Conservation (phyloP, 1,140 invertebrate species). For the Bombyx mandarina region DNA sequence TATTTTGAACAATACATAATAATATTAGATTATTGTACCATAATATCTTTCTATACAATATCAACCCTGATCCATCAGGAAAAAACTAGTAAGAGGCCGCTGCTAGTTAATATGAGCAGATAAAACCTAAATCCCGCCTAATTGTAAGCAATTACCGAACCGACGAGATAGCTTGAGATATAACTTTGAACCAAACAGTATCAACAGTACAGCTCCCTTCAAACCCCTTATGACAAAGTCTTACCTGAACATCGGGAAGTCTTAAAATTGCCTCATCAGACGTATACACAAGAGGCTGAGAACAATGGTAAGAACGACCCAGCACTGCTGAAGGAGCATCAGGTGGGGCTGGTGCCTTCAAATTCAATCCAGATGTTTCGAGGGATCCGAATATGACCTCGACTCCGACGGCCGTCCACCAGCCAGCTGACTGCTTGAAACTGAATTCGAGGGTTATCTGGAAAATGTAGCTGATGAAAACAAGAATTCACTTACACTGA, state of each 20-base stretch:
- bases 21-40: too few relatives aligned
- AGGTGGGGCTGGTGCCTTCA: conserved; percentile 34
- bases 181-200: too few relatives aligned
- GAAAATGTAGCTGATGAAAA: conserved; percentile 13
- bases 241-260: conserved; percentile 63
- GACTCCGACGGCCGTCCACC: conserved; percentile 70
- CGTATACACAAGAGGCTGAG: conserved; percentile 57
- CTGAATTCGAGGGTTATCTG: conserved; percentile 63
- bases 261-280: conserved; percentile 55
- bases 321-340: conserved; percentile 64
- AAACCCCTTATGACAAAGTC: background rate
- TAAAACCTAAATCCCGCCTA: too few relatives aligned
- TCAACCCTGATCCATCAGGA: too few relatives aligned
- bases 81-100: too few relatives aligned
- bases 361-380: conserved; percentile 29
- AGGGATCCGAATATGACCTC: conserved; percentile 55
- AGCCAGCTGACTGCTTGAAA: conserved; percentile 63
- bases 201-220: too few relatives aligned
- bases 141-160: too few relatives aligned
- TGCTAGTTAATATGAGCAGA: too few relatives aligned
- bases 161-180: too few relatives aligned
- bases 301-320: conserved; percentile 69
- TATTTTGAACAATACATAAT: too few relatives aligned
- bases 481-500: background rate
- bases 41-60: too few relatives aligned